phyloP scores from a whole-genome alignment of 2,888 invertebrate species.

The Cremastinae sp. region DNA sequence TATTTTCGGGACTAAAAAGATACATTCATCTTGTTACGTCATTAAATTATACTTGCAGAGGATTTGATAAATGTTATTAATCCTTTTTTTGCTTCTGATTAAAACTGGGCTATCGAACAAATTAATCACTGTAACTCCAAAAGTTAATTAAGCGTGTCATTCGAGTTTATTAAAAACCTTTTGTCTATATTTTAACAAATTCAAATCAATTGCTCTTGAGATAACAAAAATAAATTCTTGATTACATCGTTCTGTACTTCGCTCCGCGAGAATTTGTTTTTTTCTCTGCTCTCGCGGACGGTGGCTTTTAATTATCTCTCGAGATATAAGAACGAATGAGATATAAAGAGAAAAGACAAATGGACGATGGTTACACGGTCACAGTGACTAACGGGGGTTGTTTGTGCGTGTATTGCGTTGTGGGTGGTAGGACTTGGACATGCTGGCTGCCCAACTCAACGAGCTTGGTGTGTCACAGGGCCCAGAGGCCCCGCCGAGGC shows the following conservation, averaged over 20 bases:
- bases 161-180: too few species aligned
- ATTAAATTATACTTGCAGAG: too few species aligned
- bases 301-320: conserved; percentile 40
- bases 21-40: too few species aligned
- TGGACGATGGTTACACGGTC: conserved; percentile 58
- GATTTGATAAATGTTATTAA: too few species aligned
- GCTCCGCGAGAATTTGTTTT: conserved; percentile 30
- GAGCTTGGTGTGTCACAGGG: conserved; percentile 92
- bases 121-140: too few species aligned
- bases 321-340: conserved; percentile 31
- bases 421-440: conserved; percentile 93
- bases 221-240: conserved; percentile 1
- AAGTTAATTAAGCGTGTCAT: too few species aligned
- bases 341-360: conserved; percentile 1
- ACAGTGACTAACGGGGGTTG: conserved; percentile 76
- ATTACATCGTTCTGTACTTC: conserved; percentile 25
- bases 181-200: too few species aligned
- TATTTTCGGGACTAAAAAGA: not conserved
- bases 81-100: too few species aligned
- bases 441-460: conserved; percentile 96
- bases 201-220: not conserved
- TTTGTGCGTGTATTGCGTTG: conserved; percentile 73
- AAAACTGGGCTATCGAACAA: too few species aligned
- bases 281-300: conserved; percentile 49
- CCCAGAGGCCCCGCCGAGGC: conserved; percentile 87